Conservation (phyloP, 2,888 invertebrate species). For the Taenaris catops region DNA sequence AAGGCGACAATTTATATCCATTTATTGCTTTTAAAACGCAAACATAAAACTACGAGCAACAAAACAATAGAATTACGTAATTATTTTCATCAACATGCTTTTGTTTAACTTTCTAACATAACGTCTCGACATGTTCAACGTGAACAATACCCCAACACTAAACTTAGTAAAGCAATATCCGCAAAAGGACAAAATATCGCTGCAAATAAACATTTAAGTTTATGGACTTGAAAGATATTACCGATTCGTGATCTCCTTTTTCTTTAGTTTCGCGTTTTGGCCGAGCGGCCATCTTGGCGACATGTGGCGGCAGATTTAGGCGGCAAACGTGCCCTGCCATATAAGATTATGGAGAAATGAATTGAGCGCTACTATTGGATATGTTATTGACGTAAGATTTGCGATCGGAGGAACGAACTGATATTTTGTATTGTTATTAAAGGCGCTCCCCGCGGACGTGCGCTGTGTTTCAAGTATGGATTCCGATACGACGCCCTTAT, state of each 20-base stretch:
- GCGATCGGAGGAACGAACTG: slow-evolving; percentile 80
- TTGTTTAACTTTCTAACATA: no score
- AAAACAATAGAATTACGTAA: no score
- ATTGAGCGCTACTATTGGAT: slow-evolving; percentile 77
- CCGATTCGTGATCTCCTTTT: slow-evolving; percentile 79
- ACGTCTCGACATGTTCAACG: slow-evolving; percentile 6
- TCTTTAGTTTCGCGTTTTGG: slow-evolving; percentile 72
- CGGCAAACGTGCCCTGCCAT: slow-evolving; percentile 76
- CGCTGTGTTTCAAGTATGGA: slow-evolving; percentile 46
- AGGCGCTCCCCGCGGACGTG: slow-evolving; percentile 66
- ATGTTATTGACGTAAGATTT: slow-evolving; percentile 79
- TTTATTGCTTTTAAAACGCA: no score
- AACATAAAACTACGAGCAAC: no score
- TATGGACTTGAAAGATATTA: slow-evolving; percentile 80
- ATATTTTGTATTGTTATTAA: slow-evolving; percentile 80
- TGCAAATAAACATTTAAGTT: slow-evolving; percentile 80
- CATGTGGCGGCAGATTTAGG: slow-evolving; percentile 79
- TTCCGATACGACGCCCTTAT: slow-evolving; percentile 65
- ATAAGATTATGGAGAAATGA: slow-evolving; percentile 79
- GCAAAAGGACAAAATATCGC: slow-evolving; percentile 77
- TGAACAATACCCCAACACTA: slow-evolving; percentile 34
- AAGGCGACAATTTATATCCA: no score
- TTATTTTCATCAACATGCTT: no score
- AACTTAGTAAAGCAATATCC: slow-evolving; percentile 70
- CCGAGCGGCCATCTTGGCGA: slow-evolving; percentile 78